Percentiles rank a stretch among this genome's conserved stretches.
Conservation (phyloP, 2,797 vertebrate species). For the Artibeus lituratus region DNA sequence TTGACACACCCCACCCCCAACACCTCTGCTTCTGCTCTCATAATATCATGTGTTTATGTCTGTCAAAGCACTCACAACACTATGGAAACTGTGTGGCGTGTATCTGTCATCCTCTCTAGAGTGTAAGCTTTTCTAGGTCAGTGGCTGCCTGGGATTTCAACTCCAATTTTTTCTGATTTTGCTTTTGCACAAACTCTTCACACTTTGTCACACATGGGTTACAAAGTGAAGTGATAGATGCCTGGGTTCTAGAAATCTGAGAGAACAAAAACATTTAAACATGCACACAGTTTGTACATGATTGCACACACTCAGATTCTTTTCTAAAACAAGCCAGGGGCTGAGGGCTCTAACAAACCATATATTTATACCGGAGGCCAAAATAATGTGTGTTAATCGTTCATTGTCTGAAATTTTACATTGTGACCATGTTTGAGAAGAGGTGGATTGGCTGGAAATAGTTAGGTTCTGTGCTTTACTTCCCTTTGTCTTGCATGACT, state of each 20-base stretch:
- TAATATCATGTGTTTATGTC: conserved; percentile 50
- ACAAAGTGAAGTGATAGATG: background rate
- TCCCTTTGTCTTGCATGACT: background rate
- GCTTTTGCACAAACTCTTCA: background rate
- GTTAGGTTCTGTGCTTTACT: background rate
- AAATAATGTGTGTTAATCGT: background rate
- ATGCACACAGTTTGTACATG: background rate
- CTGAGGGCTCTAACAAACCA: background rate
- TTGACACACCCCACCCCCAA: background rate
- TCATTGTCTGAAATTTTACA: background rate
- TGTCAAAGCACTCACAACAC: conserved; percentile 33
- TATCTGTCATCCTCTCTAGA: conserved; percentile 55
- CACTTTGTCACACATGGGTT: background rate
- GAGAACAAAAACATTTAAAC: background rate
- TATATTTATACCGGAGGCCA: background rate
- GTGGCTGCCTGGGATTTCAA: conserved; percentile 22
- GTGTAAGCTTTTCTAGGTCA: conserved; percentile 11
- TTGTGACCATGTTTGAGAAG: background rate
- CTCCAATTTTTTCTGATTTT: conserved; percentile 19
- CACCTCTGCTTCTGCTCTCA: conserved; percentile 42
- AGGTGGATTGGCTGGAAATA: background rate
- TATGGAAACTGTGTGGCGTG: conserved; percentile 43
- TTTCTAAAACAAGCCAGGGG: background rate
- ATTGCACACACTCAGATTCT: background rate
- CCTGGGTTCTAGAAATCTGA: background rate